Evolutionary conservation across 2,888 invertebrate genomes (phyloP), one percentile per base, ranked within the genome.

Genomic region (Nasonia oneida): DNA sequence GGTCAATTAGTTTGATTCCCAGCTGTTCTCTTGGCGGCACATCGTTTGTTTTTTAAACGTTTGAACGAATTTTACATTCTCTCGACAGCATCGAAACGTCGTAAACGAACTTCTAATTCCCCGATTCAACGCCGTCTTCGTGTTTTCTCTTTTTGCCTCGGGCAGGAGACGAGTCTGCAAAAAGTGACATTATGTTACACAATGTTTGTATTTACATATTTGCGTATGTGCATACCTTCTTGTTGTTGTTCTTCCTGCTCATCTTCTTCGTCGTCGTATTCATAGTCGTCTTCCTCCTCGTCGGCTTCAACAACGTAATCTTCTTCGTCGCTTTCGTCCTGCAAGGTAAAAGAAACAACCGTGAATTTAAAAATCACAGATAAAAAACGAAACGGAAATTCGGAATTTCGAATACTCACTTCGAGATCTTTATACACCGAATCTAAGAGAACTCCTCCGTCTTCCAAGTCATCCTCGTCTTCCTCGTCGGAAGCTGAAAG

Each of bases 111-210:
- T 90, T 91, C 90, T 93, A 92, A 90, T 93, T 93, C 88, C 91
- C 93, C 87, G 92, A 90, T 87, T 93, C 94, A 57, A 94, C 94
- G 18, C 94, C 95, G n/a, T 95, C 96, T 92, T 96, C 96, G 91
- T 95, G 95, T 94, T 96, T 96, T 95, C 96, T 95, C 92, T 96
- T 96, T 94, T 96, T 96, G 90, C 96, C 96, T 93, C 96, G 94
- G 86, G 95, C 95, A 89, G 95, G 94, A 89, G 95, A 93, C 89
- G 94, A 94, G 93, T 93, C 91, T 94, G 92, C 84, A 73, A 84
- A 2, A 2, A 73, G 75, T n/a, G 8, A 6, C 57, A 61, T 18
- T 61, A 53, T 53, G n/a, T 61, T 61, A 61, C 8, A 61, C n/a
- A 61, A 61, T 61, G n/a, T n/a, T 61, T 18, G 23, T n/a, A 61